Evolutionary conservation across 2,113 vertebrate genomes (phyloP), one percentile per base, ranked within the genome.

Genomic region (Ophiodon elongatus): DNA sequence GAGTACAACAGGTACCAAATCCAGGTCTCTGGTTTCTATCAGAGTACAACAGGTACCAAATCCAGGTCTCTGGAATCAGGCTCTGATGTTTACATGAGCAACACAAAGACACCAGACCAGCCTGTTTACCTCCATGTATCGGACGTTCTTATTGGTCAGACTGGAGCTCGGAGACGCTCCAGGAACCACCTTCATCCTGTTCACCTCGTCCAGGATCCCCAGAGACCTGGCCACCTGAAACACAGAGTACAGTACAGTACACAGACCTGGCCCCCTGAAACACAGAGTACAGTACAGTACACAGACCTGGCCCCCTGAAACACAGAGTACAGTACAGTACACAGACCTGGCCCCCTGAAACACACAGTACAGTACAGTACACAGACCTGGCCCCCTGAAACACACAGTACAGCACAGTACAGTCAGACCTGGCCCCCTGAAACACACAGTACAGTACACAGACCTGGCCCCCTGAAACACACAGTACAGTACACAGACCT

Each of bases 131-230:
- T 95, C 95, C 88, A 95, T 91, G 83, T 92, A 94, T 45, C 93
- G 90, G 6, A 92, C 82, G 1, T 91, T 96, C 86, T 95, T 96
- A 39, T 88, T 91, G 76, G 89, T 82, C 41, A 82, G 57, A 73
- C 84, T 82, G 37, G 90, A 80, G 37, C 56, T 41, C 4, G 87
- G 81, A 63, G 89, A 73, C 0, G 87, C 62, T 59, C 93, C 93
- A n/a, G 94, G 93, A 77, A 93, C 65, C 33, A 93, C 92, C 73
- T 94, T 95, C 79, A 94, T 90, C 79, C 81, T 85, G 83, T 94
- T 95, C 43, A 95, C 91, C 65, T 95, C 94, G 17, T 96, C 95
- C 27, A 93, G 88, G 79, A 96, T 94, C 54, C 95, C 95, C 14
- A 96, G 85, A 39, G 91, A 96, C 79, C 93, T 75, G 41, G 94